Evolutionary conservation across 2,113 vertebrate species (phyloP), one percentile per base, ranked within the genome.

Genomic region (Jacana jacana): DNA sequence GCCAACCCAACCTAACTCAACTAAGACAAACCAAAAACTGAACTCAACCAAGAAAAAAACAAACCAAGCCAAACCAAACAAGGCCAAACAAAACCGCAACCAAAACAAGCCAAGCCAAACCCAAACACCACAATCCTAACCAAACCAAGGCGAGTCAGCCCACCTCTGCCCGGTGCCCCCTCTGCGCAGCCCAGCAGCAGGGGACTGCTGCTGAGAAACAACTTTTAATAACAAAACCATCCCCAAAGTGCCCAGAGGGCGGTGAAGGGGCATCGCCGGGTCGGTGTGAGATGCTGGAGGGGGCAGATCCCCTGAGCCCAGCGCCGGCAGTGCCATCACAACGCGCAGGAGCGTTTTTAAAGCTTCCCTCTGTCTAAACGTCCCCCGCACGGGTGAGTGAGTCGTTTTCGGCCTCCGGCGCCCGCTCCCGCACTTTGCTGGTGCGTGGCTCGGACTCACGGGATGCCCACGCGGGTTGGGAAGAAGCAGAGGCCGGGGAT

Each of bases 121-220:
- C 12, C 33, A 46, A 68, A 22, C 46, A 48, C 46, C 4, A 5
- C 52, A 60, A 54, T 30, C 39, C 22, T 10, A 27, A 28, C 23
- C 58, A 89, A 81, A 81, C 13, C 71, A 55, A 93, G 10, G 12
- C 37, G 37, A 55, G 17, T 5, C 60, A 15, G 14, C 13, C 58
- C 78, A 9, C 40, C 18, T 66, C 12, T 11, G 9, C 9, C 5
- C 1, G 7, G 14, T 6, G 6, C 6, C 11, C 28, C 3, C 28
- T 71, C 63, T 0, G 2, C 2, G 4, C 20, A 77, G 68, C 14
- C 16, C 82, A 75, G 51, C 28, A 52, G 19, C 30, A 1, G 1
- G 11, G 30, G 87, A 5, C 4, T 80, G 48, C 61, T 37, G 31
- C 48, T 39, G 28, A 5, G 84, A 88, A 88, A 19, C 17, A 35